These are phyloP conservation scores for Clarias pachynema DNA, from an alignment of 2,797 vertebrate genomes.

Conservation along the genomic window DNA sequence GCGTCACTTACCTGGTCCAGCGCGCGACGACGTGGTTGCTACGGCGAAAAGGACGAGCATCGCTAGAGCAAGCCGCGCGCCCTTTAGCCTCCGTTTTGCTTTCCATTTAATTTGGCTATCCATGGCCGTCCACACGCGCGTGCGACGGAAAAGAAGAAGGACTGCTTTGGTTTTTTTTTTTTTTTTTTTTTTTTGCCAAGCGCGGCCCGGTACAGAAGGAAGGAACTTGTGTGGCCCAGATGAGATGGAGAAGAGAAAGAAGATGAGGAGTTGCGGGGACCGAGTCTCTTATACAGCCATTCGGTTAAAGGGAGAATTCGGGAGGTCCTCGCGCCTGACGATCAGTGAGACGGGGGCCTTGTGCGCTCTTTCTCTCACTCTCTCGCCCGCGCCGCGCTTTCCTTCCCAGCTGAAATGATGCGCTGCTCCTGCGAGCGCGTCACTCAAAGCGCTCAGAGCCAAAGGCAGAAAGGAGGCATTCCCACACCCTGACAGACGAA, in stretches of 20 bases:
- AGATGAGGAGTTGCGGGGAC: slow-evolving; percentile 49
- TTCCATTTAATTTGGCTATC: slow-evolving; percentile 85
- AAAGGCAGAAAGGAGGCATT: slow-evolving; percentile 50
- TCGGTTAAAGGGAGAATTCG: slow-evolving; percentile 1
- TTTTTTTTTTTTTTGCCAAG: slow-evolving; percentile 42
- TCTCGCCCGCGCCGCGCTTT: slow-evolving; percentile 66
- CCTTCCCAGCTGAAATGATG: slow-evolving; percentile 72
- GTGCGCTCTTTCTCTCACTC: slow-evolving; percentile 64
- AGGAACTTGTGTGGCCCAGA: slow-evolving; percentile 58
- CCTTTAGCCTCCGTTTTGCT: slow-evolving; percentile 85
- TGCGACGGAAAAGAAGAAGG: slow-evolving; percentile 52
- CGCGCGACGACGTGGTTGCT: slow-evolving; percentile 68
- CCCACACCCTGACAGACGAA: slow-evolving; percentile 62
- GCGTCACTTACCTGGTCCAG: slow-evolving; percentile 78
- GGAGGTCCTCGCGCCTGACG: slow-evolving; percentile 3
- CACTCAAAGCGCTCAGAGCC: slow-evolving; percentile 73
- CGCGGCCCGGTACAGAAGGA: slow-evolving; percentile 62
- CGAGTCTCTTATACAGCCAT: slow-evolving; percentile 81
- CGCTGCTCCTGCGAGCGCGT: slow-evolving; percentile 65
- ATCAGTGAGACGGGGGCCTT: background rate
- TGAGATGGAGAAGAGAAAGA: slow-evolving; percentile 68
- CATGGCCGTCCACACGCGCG: slow-evolving; percentile 79
- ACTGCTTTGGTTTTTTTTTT: background rate
- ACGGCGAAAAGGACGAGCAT: slow-evolving; percentile 74
- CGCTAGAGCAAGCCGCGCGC: slow-evolving; percentile 73